phyloP scores from a whole-genome alignment of 1,140 invertebrate species.

The Drosophila micromelanica region DNA sequence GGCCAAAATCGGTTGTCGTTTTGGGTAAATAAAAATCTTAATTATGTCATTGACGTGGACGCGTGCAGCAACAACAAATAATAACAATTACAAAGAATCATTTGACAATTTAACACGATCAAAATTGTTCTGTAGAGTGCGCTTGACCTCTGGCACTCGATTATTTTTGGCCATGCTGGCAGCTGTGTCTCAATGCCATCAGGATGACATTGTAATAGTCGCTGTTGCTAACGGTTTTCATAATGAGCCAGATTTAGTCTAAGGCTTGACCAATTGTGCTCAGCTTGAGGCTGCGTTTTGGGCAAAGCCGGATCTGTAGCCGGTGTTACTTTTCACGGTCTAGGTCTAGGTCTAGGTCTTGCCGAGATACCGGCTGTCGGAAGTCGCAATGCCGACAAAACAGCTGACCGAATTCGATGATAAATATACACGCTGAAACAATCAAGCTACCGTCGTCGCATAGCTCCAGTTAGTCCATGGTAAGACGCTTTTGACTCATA shows the following conservation, averaged over 20 bases:
- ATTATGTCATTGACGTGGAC: conserved; percentile 62
- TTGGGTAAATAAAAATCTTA: conserved; percentile 50
- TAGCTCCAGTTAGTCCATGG: conserved; percentile 48
- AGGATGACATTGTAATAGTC: conserved; percentile 39
- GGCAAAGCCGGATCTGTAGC: conserved; percentile 15
- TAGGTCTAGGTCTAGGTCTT: conserved; percentile 79
- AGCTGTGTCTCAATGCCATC: conserved; percentile 13
- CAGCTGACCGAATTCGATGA: conserved; percentile 72
- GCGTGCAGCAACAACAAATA: conserved; percentile 25
- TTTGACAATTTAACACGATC: conserved; percentile 62
- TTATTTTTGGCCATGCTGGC: conserved; percentile 68
- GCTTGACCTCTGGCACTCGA: conserved; percentile 68
- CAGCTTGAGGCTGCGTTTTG: conserved; percentile 14
- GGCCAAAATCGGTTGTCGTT: conserved; percentile 41
- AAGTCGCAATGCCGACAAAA: conserved; percentile 50
- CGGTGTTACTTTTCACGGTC: conserved; percentile 55
- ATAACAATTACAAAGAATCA: conserved; percentile 55
- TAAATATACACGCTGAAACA: conserved; percentile 56
- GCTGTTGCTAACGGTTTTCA: conserved; percentile 29
- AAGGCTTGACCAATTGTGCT: neutral
- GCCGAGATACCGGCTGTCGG: conserved; percentile 50
- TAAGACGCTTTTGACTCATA: conserved; percentile 39
- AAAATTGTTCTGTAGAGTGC: conserved; percentile 71
- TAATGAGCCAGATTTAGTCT: conserved; percentile 16
- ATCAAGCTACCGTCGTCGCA: conserved; percentile 36